Base-by-base conservation (phyloP, 2,888 invertebrate genomes). In the Drepanosiphum platanoidis region DNA sequence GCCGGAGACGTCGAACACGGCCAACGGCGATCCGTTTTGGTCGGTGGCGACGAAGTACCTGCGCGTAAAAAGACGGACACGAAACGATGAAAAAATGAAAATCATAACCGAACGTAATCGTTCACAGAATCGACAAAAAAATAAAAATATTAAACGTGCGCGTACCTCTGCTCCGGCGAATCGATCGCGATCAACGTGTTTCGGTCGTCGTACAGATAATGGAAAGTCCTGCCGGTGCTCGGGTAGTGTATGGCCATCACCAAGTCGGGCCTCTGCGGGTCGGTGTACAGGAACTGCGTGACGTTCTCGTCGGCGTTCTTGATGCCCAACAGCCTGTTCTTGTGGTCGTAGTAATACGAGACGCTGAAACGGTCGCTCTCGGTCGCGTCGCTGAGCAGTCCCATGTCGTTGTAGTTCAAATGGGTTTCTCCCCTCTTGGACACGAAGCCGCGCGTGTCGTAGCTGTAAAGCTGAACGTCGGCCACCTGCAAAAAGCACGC, bases 211-310 rank as follows among this genome's bases (percentile, higher is more conserved):
- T 97, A 97, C 36, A 97, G 91, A 90, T 96, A 95, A 80, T 95
- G 92, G 89, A 95, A 93, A 0, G 96, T 97, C 88, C 94, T 93
- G 30, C 94, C 94, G 1, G 94, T 91, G 89, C 95, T 95, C 15
- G 97, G 96, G 90, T 95, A 96, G 89, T 97, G 97, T 87, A 97
- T 94, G 89, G 98, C 97, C 0, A 97, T 97, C 34, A 98, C 93
- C 15, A 96, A 91, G 87, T 94, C 92, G 0, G 96, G 96, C 0
- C 93, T 93, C 87, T 94, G 94, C 0, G 96, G 95, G 90, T 98
- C 96, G 0, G 96, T 94, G 90, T 99, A 99, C 90, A 97, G 95
- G 90, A 96, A 97, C 89, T 98, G 98, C 0, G 97, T 97, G 11
- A 97, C 93, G 89, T 97, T 97, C 61, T 95, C 96, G 88, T 94